Conservation (phyloP, 1,140 invertebrate genomes). For the Acyrthosiphon pisum region DNA sequence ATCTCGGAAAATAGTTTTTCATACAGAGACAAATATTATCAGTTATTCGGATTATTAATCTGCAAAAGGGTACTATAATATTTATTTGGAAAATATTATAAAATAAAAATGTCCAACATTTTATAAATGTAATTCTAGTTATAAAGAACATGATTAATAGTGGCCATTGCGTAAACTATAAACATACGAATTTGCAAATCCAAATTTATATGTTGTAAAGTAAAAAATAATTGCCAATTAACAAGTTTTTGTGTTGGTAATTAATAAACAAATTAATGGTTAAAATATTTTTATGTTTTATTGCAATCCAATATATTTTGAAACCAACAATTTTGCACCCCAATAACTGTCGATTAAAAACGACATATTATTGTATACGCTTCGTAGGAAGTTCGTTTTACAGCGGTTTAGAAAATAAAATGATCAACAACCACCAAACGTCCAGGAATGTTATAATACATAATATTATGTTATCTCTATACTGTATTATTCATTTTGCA, state of each 20-base stretch:
- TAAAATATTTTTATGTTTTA: slow-evolving; percentile 10
- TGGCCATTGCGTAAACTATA: not conserved
- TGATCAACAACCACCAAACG: not conserved
- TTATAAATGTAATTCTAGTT: too few species aligned
- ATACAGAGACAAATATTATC: not conserved
- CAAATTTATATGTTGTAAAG: not conserved
- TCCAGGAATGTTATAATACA: not conserved
- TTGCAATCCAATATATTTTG: not conserved
- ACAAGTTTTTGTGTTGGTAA: not conserved
- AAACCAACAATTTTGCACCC: not conserved
- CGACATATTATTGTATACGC: not conserved
- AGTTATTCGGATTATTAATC: not conserved
- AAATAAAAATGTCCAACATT: not conserved
- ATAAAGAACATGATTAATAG: not conserved
- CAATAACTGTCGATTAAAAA: not conserved
- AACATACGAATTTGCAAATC: not conserved
- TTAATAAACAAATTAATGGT: not conserved
- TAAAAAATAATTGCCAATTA: not conserved
- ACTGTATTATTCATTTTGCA: not conserved
- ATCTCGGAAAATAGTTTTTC: not conserved
- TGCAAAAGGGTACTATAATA: not conserved
- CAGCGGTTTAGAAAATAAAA: not conserved
- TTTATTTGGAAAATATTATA: not conserved
- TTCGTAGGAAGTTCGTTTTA: not conserved
- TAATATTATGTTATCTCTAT: not conserved